Evolutionary conservation across 2,797 vertebrate genomes (phyloP), one percentile per base, ranked within the genome.

Genomic region (Rhinella marina): DNA sequence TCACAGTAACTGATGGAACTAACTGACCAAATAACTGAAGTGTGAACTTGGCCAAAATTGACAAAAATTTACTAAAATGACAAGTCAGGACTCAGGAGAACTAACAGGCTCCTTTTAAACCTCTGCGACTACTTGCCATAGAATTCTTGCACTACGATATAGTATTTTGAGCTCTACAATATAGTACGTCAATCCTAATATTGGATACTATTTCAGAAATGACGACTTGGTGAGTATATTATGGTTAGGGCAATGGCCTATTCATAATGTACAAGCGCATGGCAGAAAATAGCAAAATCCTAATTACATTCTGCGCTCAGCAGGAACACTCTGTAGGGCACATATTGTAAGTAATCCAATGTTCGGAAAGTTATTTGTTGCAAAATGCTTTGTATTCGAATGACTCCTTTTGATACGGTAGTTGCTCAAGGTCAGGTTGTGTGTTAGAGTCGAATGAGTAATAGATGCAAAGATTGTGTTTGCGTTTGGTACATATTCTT

Each of bases 291-390:
- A 48, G 32, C 48, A 48, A 50, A 32, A 10, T 32, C 68, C 7
- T 21, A 29, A 41, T 5, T 27, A 79, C 3, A 9, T 57, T 19
- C 77, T 59, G 54, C 8, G 1, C 16, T 12, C 7, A 12, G 56
- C 27, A 23, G 29, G 68, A 56, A 84, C 82, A 84, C 54, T 84
- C 11, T 50, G 68, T 75, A 61, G 54, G 54, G 25, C 68, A 84
- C 82, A 75, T 11, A 48, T 41, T 32, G 19, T 29, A 6, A 83
- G 25, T 32, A 56, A 83, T 57, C 41, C 3, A 73, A n/a, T 75
- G 54, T 59, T 17, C 54, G 56, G 4, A 75, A 75, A 41, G 29
- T 48, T 57, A 73, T 73, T 41, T 11, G 68, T 73, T 59, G 56
- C 19, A n/a, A 54, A 83, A 59, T 56, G 50, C 48, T 72, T 52